Evolutionary conservation across 2,113 vertebrate species (phyloP), one percentile per base, ranked within the genome.

Genomic region (Xenopus borealis): DNA sequence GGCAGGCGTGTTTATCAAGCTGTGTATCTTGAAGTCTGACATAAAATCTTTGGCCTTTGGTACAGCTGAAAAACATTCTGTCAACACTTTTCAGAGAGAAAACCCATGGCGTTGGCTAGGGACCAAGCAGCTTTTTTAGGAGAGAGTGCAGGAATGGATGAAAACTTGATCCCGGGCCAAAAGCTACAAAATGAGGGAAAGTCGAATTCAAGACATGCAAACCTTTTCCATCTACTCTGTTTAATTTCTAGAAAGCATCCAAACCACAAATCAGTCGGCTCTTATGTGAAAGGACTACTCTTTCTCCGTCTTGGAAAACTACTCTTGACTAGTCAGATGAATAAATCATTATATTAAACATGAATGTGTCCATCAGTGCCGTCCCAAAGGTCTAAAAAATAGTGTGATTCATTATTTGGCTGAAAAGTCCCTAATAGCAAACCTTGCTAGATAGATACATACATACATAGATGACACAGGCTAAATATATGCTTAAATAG

Each of bases 1-100:
- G 89, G 92, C 91, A 94, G 92, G 88, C 81, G 69, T 86, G 88
- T 90, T 94, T 95, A 96, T 96, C 93, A 90, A 91, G 90, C 86
- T 82, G 64, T 88, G 90, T 92, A 97, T 96, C 93, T 94, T 84
- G 72, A 91, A 87, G 85, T 80, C 86, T 93, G 90, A 95, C 92
- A 93, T 88, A 88, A 92, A 93, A 92, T 94, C 89, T 85, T 82
- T 23, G 71, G 89, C 89, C 88, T 89, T 89, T 91, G 88, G 87
- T 95, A 85, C 83, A 85, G 89, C 90, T 93, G 82, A 93, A 89
- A 92, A 91, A 87, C 81, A 81, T 83, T 90, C 94, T 95, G 94
- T 96, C 94, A 92, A 88, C 92, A 88, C 92, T 87, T 89, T 69
- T 69, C 85, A 91, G 90, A 80, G 89, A 82, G 80, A 57, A 83